Evolutionary conservation across 1,140 invertebrate genomes (phyloP).

Genomic region (Globodera ellingtonae): DNA sequence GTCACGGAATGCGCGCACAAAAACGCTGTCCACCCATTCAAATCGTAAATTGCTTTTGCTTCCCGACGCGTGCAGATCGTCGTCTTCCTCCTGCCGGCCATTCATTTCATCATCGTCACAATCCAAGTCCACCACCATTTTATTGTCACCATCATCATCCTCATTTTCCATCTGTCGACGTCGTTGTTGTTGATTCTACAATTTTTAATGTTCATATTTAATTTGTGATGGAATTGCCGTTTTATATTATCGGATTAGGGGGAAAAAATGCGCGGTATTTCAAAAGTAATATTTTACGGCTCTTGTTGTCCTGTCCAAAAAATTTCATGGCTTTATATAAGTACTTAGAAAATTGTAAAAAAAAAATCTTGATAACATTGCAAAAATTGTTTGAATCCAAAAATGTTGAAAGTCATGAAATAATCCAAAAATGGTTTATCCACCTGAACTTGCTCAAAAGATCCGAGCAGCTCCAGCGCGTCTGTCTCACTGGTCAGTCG

Average conservation of each 20-base stretch:
- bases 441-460: slow-evolving; percentile 85
- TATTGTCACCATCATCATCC: not conserved
- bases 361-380: too few relatives aligned
- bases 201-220: too few relatives aligned
- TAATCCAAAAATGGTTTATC: not conserved
- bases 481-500: slow-evolving; percentile 89
- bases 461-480: slow-evolving; percentile 88
- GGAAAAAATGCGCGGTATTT: too few relatives aligned
- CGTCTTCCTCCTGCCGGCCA: not conserved
- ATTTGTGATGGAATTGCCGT: too few relatives aligned
- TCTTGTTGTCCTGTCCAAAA: too few relatives aligned
- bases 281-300: too few relatives aligned
- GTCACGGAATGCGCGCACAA: slow-evolving; percentile 82
- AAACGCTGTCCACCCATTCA: slow-evolving; percentile 92
- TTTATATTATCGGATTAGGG: too few relatives aligned
- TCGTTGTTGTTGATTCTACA: not conserved
- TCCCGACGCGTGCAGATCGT: not conserved
- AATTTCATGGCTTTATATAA: too few relatives aligned
- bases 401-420: too few relatives aligned
- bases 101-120: not conserved
- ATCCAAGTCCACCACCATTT: slow-evolving; percentile 13
- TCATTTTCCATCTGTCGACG: not conserved
- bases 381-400: too few relatives aligned
- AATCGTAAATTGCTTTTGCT: slow-evolving; percentile 70
- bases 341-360: too few relatives aligned